Percentiles rank a stretch among this genome's conserved stretches.
Evolutionary conservation across 2,113 vertebrate species (phyloP).

Genomic region (Piaya cayana): DNA sequence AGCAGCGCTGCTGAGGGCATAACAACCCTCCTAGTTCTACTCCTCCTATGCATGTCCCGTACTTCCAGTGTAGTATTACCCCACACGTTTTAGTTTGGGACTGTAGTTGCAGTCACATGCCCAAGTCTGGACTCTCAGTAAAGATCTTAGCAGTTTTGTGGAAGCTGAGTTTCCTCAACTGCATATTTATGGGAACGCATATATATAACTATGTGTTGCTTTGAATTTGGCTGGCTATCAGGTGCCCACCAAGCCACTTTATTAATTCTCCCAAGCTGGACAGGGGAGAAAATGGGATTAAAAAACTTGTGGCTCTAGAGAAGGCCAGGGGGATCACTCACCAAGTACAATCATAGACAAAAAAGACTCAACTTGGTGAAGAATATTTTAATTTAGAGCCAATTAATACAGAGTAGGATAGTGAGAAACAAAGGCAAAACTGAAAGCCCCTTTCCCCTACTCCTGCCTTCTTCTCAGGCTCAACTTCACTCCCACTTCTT

Average conservation of each 20-base stretch:
- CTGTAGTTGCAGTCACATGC: neutral
- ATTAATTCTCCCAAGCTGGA: neutral
- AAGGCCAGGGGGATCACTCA: neutral
- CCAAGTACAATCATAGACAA: neutral
- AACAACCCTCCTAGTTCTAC: neutral
- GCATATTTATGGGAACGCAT: neutral
- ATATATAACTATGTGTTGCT: neutral
- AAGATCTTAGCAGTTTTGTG: neutral
- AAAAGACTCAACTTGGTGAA: neutral
- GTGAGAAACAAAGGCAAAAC: neutral
- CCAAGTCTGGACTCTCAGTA: neutral
- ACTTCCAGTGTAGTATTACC: neutral
- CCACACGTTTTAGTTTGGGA: neutral
- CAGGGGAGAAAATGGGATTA: neutral
- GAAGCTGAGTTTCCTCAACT: neutral
- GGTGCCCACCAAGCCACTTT: neutral
- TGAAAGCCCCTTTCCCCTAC: accelerated
- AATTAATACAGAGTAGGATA: neutral
- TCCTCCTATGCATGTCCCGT: neutral
- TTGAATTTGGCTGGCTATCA: neutral
- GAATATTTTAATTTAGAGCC: neutral
- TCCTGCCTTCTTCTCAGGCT: neutral
- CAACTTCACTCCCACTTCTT: neutral
- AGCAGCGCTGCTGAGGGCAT: neutral
- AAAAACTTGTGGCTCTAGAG: neutral